A percentile compares a stretch with the other conserved stretches of the same genome.
Evolutionary conservation across 1,140 invertebrate species (phyloP).

Genomic region (Adelges cooleyi): DNA sequence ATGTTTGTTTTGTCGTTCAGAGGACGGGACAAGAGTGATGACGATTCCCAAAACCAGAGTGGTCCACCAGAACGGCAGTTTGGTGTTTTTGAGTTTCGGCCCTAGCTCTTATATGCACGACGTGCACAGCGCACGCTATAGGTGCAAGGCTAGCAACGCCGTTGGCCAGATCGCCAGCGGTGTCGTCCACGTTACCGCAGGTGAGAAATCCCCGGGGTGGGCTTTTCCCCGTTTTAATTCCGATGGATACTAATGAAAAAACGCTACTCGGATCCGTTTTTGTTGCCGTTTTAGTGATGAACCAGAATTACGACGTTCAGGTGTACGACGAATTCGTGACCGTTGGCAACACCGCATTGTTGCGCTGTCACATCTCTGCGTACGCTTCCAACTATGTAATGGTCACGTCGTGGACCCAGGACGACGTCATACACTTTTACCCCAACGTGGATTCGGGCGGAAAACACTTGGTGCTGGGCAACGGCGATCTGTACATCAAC

Average conservation of each 20-base stretch:
- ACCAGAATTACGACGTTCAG: conserved; percentile 73
- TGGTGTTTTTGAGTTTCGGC: conserved; percentile 41
- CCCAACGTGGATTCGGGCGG: conserved; percentile 37
- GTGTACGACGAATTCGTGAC: conserved; percentile 81
- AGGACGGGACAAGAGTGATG: conserved; percentile 32
- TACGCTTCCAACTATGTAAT: conserved; percentile 79
- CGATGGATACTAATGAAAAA: neutral
- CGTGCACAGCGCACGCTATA: conserved; percentile 39
- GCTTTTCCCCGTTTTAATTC: no score
- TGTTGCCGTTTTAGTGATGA: conserved; percentile 65
- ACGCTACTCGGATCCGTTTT: neutral
- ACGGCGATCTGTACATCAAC: conserved; percentile 71
- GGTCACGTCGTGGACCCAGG: conserved; percentile 78
- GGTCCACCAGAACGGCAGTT: conserved; percentile 38
- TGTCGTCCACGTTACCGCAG: conserved; percentile 48
- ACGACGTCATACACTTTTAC: conserved; percentile 67
- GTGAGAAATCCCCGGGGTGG: no score
- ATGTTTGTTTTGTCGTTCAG: conserved; percentile 4
- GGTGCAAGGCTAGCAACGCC: conserved; percentile 42
- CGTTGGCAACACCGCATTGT: conserved; percentile 70
- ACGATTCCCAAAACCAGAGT: conserved; percentile 32
- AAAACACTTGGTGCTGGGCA: conserved; percentile 71
- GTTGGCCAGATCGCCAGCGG: conserved; percentile 43
- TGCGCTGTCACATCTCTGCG: conserved; percentile 74
- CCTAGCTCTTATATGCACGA: conserved; percentile 37